A percentile compares a stretch with the other conserved stretches of the same genome.
These are phyloP conservation scores for Brachyptera putata DNA, from an alignment of 2,888 invertebrate genomes.

Conservation along the genomic window DNA sequence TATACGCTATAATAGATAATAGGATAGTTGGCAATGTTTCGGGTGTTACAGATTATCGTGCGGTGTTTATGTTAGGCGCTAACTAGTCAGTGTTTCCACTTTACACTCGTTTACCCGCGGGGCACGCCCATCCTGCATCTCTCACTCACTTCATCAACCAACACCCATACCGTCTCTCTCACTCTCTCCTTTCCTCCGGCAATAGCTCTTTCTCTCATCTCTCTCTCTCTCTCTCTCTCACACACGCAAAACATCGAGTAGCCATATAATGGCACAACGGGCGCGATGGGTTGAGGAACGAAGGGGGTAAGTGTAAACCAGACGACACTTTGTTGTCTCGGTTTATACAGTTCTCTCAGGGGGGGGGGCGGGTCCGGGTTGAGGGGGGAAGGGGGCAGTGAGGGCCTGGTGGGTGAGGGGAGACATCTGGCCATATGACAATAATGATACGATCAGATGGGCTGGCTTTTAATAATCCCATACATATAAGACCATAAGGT, in stretches of 20 bases:
- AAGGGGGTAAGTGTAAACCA: neutral
- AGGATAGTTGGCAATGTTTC: too few species aligned
- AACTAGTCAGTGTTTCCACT: neutral
- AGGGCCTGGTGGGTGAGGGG: too few species aligned
- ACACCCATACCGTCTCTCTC: neutral
- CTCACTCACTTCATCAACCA: slow-evolving; percentile 1
- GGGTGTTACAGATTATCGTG: too few species aligned
- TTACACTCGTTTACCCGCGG: neutral
- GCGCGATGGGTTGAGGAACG: neutral
- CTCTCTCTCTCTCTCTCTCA: slow-evolving; percentile 5
- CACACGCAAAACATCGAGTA: neutral
- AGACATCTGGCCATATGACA: slow-evolving; percentile 8
- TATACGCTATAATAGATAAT: too few species aligned
- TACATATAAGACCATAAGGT: too few species aligned
- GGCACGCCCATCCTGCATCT: neutral
- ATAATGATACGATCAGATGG: neutral
- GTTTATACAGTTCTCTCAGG: neutral
- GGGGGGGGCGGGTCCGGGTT: neutral
- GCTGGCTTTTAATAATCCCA: neutral
- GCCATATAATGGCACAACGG: neutral
- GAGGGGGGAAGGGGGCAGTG: neutral
- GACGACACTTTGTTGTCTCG: slow-evolving; percentile 7
- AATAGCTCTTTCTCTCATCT: neutral
- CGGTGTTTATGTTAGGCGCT: too few species aligned
- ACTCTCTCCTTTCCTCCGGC: neutral